These are phyloP conservation scores for Potamarius usumacintae DNA, from an alignment of 2,113 vertebrate genomes.

Conservation along the genomic window DNA sequence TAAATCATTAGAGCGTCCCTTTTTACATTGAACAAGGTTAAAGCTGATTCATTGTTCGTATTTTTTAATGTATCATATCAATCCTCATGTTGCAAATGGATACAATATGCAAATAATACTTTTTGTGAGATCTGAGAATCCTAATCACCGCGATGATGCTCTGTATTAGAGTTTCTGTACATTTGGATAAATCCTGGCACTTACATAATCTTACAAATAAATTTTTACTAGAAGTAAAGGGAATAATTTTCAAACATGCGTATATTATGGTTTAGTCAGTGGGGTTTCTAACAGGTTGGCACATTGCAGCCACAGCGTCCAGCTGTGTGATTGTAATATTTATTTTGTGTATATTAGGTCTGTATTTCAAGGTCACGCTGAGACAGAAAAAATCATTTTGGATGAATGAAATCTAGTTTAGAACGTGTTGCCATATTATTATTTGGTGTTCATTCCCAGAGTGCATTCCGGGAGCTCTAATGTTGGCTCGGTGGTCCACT, in stretches of 20 bases:
- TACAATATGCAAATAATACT: background rate
- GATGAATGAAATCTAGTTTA: background rate
- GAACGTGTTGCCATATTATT: background rate
- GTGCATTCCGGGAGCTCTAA: background rate
- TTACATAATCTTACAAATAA: background rate
- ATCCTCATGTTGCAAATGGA: background rate
- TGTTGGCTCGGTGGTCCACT: constrained; percentile 39
- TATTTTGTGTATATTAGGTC: no score
- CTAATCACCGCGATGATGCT: background rate
- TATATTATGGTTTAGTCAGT: background rate
- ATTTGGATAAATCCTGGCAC: background rate
- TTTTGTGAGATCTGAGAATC: background rate
- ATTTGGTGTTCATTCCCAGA: background rate
- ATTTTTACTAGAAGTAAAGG: background rate
- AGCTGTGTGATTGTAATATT: no score
- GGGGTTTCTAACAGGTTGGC: background rate
- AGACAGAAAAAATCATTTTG: background rate
- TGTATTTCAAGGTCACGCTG: background rate
- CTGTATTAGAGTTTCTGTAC: background rate
- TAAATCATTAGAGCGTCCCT: constrained; percentile 7
- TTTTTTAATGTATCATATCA: background rate
- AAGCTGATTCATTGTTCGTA: background rate
- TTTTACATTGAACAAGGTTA: constrained; percentile 4
- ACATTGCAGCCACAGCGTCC: no score
- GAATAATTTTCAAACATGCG: background rate